Evolutionary conservation across 2,888 invertebrate species (phyloP), one percentile per base, ranked within the genome.

Genomic region (Drosophila anomalipes): DNA sequence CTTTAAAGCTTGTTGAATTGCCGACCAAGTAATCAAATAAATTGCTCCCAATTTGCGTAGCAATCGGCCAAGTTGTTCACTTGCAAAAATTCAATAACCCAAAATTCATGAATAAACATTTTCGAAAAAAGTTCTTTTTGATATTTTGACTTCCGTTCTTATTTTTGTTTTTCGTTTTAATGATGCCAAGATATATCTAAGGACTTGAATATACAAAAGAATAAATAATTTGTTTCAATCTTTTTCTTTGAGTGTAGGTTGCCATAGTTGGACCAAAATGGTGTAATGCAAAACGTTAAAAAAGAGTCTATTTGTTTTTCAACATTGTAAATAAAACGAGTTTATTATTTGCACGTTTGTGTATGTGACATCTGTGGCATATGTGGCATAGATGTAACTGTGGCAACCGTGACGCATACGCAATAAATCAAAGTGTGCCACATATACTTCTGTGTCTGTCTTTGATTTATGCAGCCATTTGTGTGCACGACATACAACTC

Each of bases 381-480:
- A 35, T 30, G 51, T 32, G 67, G 30, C 52, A 67, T 28, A 47
- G 37, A 60, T 60, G 70, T 54, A 47, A 26, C 56, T 51, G 32
- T 58, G 68, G 80, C 65, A 69, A 47, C 60, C 53, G 37, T 63
- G 56, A 52, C 74, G 78, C 65, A 70, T 68, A 58, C 61, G 75
- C 63, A 75, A 83, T 82, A 83, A 74, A 74, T 79, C 82, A 74
- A 73, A 69, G 57, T 19, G 64, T 47, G 44, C 70, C 63, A 41
- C 52, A 41, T 57, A 57, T 14, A 56, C 26, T 28, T 26, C 57
- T 32, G 70, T 86, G 61, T 41, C 60, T 81, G 89, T 86, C 83
- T 89, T 89, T 81, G 89, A 85, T 89, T 89, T 89, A 86, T 85
- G 86, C 64, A 70, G 66, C 54, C 69, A 66, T 35, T 67, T 60